A percentile compares a stretch with the other conserved stretches of the same genome.
These are phyloP conservation scores for Lophura nycthemera DNA, from an alignment of 2,113 vertebrate species.

Conservation along the genomic window DNA sequence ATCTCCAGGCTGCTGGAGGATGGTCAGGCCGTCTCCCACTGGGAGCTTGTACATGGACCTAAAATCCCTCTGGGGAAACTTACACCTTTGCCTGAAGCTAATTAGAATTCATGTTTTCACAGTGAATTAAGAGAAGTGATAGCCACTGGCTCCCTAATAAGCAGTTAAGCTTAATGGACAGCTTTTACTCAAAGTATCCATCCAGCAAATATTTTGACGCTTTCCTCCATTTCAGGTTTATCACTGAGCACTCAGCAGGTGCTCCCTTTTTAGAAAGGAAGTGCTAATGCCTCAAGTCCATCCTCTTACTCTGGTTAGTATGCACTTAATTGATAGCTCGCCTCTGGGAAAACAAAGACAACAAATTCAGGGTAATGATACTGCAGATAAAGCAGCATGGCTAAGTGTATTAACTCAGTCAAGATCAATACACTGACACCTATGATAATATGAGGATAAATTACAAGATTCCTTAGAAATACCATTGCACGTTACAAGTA, in stretches of 20 bases:
- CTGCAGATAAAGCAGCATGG: not conserved
- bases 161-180: conserved; percentile 60
- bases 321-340: conserved; percentile 57
- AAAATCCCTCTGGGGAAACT: conserved; percentile 45
- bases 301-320: conserved; percentile 55
- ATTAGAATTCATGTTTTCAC: conserved; percentile 78
- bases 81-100: conserved; percentile 61
- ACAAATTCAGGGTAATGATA: not conserved
- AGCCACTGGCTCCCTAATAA: conserved; percentile 45
- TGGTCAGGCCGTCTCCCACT: conserved; percentile 12
- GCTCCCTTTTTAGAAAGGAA: conserved; percentile 50
- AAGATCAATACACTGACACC: not conserved
- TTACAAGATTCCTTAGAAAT: not conserved
- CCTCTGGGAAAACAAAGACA: conserved; percentile 68
- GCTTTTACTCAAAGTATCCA: conserved; percentile 33
- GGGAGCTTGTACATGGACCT: conserved; percentile 38
- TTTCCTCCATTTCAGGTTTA: conserved; percentile 53
- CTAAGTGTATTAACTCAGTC: not conserved
- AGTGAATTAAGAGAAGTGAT: conserved; percentile 70
- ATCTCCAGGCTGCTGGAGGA: not conserved
- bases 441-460: conserved; percentile 22
- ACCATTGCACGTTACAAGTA: not conserved
- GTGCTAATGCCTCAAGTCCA: conserved; percentile 66
- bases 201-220: conserved; percentile 77
- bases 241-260: conserved; percentile 74